Evolutionary conservation across 2,113 vertebrate species (phyloP).

Genomic region (Tetrax tetrax): DNA sequence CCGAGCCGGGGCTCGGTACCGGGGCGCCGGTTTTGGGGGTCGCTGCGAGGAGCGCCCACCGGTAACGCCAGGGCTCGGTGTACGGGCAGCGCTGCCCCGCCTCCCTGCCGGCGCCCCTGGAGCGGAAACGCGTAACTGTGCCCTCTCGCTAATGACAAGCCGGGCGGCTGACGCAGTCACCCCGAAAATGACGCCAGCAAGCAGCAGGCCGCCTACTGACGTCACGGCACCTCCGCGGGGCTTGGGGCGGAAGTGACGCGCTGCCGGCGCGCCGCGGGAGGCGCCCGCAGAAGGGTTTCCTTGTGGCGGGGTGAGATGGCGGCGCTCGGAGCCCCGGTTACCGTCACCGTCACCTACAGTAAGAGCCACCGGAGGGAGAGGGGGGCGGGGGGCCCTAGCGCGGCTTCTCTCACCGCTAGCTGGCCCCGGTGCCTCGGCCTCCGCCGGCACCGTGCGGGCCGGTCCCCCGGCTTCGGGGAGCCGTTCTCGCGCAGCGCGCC

Average conservation of each 20-base stretch:
- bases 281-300: not conserved
- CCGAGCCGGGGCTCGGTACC: no score
- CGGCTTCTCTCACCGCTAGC: not conserved
- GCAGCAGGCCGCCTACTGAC: no score
- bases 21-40: no score
- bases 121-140: accelerated
- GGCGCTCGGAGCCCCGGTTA: not conserved
- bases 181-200: no score
- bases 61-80: not conserved
- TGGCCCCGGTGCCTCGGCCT: not conserved
- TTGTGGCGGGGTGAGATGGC: constrained; percentile 24
- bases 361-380: not conserved
- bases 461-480: no score
- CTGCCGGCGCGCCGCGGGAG: not conserved
- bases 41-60: not conserved
- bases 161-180: not conserved
- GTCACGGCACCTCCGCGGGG: no score
- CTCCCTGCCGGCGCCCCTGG: not conserved
- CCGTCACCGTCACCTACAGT: constrained; percentile 60
- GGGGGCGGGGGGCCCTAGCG: not conserved
- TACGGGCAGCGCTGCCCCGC: no score
- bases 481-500: no score
- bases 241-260: not conserved
- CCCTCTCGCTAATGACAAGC: accelerated
- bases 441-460: not conserved